These are phyloP conservation scores for Marisa cornuarietis DNA, from an alignment of 1,140 invertebrate species.

Conservation along the genomic window DNA sequence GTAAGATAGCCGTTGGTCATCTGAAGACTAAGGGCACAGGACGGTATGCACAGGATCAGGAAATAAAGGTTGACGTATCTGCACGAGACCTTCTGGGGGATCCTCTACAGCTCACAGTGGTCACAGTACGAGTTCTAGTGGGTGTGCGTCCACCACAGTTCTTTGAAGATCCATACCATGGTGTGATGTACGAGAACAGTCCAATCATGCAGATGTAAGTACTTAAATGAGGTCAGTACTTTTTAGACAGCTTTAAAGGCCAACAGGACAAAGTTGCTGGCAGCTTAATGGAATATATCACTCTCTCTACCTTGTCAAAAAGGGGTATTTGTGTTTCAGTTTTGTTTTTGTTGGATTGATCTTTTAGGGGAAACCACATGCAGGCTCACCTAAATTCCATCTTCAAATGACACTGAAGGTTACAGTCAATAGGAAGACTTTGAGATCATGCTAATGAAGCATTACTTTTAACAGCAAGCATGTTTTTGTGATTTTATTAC, in stretches of 20 bases:
- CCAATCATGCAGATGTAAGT: slow-evolving; percentile 47
- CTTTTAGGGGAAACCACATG: too few species aligned
- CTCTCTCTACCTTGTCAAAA: background rate
- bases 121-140: slow-evolving; percentile 40
- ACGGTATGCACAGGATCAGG: slow-evolving; percentile 35
- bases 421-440: too few species aligned
- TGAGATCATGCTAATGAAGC: too few species aligned
- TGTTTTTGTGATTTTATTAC: too few species aligned
- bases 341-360: background rate
- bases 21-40: slow-evolving; percentile 48
- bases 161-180: slow-evolving; percentile 46
- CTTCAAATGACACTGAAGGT: too few species aligned
- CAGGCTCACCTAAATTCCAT: too few species aligned
- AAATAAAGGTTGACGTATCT: slow-evolving; percentile 45
- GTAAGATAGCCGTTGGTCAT: slow-evolving; percentile 30
- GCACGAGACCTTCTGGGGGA: slow-evolving; percentile 40
- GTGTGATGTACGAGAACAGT: slow-evolving; percentile 48
- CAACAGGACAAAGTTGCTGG: background rate
- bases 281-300: background rate
- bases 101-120: slow-evolving; percentile 15
- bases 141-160: slow-evolving; percentile 51
- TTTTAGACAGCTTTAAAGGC: background rate
- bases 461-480: too few species aligned
- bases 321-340: background rate
- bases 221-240: background rate